Conservation (phyloP, 2,113 vertebrate genomes). For the Podarcis raffonei region DNA sequence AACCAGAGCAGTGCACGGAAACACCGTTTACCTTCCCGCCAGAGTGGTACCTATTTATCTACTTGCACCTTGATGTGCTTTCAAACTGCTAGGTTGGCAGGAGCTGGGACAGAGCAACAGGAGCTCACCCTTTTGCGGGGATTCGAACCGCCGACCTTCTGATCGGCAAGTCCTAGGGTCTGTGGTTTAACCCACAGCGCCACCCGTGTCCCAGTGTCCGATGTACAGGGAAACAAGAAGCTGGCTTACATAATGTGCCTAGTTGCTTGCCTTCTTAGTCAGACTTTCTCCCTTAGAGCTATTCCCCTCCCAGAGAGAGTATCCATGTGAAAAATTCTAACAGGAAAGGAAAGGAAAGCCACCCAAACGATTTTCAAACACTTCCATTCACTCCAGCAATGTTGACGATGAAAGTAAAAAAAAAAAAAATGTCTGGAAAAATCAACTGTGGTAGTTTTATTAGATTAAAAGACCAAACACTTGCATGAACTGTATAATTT, state of each 20-base stretch:
- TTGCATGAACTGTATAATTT: background rate
- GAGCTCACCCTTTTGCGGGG: no score
- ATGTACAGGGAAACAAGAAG: conserved; percentile 49
- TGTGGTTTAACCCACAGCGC: no score
- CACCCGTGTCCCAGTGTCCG: conserved; percentile 20
- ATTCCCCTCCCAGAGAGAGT: background rate
- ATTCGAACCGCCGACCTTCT: no score
- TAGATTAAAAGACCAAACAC: background rate
- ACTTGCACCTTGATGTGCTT: no score
- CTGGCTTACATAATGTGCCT: conserved; percentile 31
- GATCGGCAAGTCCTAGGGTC: no score
- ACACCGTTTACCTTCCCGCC: no score
- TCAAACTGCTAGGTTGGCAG: no score
- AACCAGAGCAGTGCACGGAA: no score
- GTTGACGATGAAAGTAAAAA: background rate
- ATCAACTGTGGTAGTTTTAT: background rate
- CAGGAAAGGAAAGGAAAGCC: background rate
- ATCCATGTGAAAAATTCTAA: background rate
- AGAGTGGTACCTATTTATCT: no score
- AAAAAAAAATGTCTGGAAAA: background rate
- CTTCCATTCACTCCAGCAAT: background rate
- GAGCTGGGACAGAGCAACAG: no score
- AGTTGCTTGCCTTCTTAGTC: conserved; percentile 44
- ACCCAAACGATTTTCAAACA: background rate
- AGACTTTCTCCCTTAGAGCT: conserved; percentile 14